These are phyloP conservation scores for Nomada flava DNA, from an alignment of 2,888 invertebrate species.

Conservation along the genomic window DNA sequence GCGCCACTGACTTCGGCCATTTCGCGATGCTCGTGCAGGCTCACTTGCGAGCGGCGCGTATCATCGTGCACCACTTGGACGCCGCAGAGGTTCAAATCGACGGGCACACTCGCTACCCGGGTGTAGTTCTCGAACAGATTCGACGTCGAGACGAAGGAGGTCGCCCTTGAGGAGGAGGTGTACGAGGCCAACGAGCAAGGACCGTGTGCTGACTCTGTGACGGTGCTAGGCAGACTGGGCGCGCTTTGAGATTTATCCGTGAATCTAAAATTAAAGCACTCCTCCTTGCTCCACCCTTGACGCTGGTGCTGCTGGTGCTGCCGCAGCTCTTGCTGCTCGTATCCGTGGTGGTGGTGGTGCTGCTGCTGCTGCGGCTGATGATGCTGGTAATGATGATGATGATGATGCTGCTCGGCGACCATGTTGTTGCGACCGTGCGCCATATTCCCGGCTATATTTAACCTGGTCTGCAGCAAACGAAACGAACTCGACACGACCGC, in stretches of 20 bases:
- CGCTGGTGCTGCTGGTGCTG: conserved; percentile 65
- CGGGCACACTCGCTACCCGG: conserved; percentile 87
- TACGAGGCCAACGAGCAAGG: conserved; percentile 45
- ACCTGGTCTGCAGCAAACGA: conserved; percentile 76
- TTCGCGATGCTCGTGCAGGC: conserved; percentile 55
- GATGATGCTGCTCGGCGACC: conserved; percentile 70
- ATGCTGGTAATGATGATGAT: conserved; percentile 59
- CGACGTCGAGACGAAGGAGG: conserved; percentile 70
- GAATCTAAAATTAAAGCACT: conserved; percentile 83
- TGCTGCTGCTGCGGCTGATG: conserved; percentile 59
- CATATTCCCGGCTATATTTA: conserved; percentile 80
- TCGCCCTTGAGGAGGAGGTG: conserved; percentile 62
- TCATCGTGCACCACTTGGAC: conserved; percentile 61
- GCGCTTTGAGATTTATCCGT: conserved; percentile 83
- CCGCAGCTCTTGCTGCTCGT: conserved; percentile 64
- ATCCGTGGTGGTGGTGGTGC: conserved; percentile 63
- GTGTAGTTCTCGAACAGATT: conserved; percentile 81
- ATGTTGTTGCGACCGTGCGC: conserved; percentile 68
- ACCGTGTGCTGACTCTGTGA: conserved; percentile 73
- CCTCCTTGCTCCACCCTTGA: conserved; percentile 72
- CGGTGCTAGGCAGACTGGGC: conserved; percentile 82
- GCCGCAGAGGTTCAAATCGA: conserved; percentile 88
- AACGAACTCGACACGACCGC: conserved; percentile 72
- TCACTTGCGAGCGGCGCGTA: conserved; percentile 39
- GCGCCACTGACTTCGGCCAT: conserved; percentile 56